Percentiles rank a stretch among this genome's conserved stretches.
Conservation (phyloP, 2,113 vertebrate species). For the Synodontis membranacea region DNA sequence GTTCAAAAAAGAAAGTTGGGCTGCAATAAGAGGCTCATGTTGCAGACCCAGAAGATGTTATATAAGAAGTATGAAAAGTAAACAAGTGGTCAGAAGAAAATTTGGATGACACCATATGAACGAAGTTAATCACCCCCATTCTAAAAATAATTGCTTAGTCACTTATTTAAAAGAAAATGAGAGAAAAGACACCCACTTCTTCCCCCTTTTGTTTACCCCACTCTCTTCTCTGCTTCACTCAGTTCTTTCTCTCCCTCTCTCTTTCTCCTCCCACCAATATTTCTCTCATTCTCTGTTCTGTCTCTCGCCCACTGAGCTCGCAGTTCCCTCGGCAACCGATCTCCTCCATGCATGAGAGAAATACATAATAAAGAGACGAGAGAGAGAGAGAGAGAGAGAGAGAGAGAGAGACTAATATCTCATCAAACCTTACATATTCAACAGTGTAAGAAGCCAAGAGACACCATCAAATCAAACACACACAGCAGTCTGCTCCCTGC, state of each 20-base stretch:
- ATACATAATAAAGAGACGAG: constrained; percentile 44
- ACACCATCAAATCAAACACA: constrained; percentile 41
- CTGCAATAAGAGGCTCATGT: background rate
- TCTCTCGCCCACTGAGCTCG: constrained; percentile 54
- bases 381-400: background rate
- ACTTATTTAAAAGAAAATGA: constrained; percentile 15
- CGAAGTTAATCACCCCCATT: constrained; percentile 14
- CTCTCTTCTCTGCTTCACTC: constrained; percentile 23
- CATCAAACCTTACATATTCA: constrained; percentile 53
- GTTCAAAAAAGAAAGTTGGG: constrained; percentile 16
- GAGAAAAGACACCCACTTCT: constrained; percentile 14
- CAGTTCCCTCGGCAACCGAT: constrained; percentile 57
- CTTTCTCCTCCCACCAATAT: constrained; percentile 34
- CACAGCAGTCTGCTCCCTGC: constrained; percentile 24
- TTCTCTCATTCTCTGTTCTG: constrained; percentile 39
- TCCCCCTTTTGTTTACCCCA: constrained; percentile 26
- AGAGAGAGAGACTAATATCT: constrained; percentile 38
- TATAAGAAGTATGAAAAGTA: constrained; percentile 1
- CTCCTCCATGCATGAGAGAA: constrained; percentile 44
- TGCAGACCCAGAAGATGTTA: background rate
- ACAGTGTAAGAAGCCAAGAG: constrained; percentile 35
- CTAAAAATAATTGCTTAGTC: constrained; percentile 49
- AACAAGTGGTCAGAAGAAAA: constrained; percentile 7
- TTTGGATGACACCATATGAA: background rate
- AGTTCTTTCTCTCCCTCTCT: constrained; percentile 28